These are phyloP conservation scores for Smutsia temminckii DNA, from an alignment of 2,797 vertebrate genomes.

Conservation along the genomic window DNA sequence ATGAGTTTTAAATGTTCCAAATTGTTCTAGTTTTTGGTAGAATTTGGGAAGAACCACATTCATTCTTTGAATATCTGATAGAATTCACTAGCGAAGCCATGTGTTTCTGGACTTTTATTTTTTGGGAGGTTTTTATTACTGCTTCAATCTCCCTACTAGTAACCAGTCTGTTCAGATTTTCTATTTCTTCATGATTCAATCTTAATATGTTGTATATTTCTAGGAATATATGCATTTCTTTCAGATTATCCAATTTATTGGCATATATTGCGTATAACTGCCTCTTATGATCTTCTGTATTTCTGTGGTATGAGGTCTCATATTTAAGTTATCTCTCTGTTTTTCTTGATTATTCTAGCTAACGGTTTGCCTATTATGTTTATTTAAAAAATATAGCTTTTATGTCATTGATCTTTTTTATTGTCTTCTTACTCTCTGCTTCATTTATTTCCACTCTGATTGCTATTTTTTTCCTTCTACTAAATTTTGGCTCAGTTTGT, in stretches of 20 bases:
- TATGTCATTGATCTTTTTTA: background rate
- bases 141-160: background rate
- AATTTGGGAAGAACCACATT: background rate
- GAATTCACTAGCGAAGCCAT: background rate
- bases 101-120: background rate
- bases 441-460: too few species aligned
- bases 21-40: too few species aligned
- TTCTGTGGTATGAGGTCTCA: background rate
- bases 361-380: background rate
- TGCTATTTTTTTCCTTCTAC: background rate
- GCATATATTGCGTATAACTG: background rate
- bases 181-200: background rate
- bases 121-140: background rate
- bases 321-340: background rate
- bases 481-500: background rate
- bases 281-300: background rate
- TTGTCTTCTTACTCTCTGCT: background rate
- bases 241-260: too few species aligned
- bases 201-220: background rate
- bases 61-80: background rate
- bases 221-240: background rate
- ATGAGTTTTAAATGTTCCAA: too few species aligned
- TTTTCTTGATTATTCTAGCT: background rate
- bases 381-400: background rate
- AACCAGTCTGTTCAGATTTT: background rate